phyloP scores from a whole-genome alignment of 2,113 vertebrate species.

The Brachyhypopomus gauderio region DNA sequence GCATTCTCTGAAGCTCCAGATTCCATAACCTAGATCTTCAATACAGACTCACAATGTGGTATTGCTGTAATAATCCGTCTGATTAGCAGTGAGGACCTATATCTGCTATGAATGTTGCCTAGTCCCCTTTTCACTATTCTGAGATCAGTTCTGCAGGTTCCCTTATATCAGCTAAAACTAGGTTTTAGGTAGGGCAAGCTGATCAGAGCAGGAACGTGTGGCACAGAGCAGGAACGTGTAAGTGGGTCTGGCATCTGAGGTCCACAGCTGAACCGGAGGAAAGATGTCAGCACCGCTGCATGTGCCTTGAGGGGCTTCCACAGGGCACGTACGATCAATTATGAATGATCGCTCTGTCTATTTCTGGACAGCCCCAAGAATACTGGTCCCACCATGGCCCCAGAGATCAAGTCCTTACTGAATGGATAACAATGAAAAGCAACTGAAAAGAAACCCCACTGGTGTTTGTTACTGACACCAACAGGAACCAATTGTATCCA shows the following conservation, averaged over 20 bases:
- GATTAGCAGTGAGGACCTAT: not conserved
- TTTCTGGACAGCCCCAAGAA: slow-evolving; percentile 1
- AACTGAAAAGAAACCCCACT: not conserved
- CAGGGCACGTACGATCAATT: slow-evolving; percentile 30
- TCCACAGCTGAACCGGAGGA: slow-evolving; percentile 4
- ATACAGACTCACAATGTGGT: slow-evolving; percentile 14
- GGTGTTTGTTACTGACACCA: too few species aligned
- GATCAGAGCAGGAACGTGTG: not conserved
- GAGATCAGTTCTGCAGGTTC: not conserved
- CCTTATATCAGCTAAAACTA: not conserved
- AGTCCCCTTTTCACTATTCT: not conserved
- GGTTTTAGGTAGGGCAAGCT: not conserved
- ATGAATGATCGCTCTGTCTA: slow-evolving; percentile 28
- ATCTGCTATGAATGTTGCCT: too few species aligned
- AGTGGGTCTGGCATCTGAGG: not conserved
- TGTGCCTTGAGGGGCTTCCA: not conserved
- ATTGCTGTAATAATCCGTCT: too few species aligned
- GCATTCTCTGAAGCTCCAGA: slow-evolving; percentile 28
- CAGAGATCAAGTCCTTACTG: not conserved
- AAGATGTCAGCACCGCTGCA: slow-evolving; percentile 23
- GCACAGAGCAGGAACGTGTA: slow-evolving; percentile 16
- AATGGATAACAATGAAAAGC: not conserved
- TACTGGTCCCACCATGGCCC: slow-evolving; percentile 1
- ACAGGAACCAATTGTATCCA: too few species aligned
- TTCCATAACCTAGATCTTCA: slow-evolving; percentile 42